Evolutionary conservation across 2,797 vertebrate species (phyloP).

Genomic region (Gadopsis bispinosus): DNA sequence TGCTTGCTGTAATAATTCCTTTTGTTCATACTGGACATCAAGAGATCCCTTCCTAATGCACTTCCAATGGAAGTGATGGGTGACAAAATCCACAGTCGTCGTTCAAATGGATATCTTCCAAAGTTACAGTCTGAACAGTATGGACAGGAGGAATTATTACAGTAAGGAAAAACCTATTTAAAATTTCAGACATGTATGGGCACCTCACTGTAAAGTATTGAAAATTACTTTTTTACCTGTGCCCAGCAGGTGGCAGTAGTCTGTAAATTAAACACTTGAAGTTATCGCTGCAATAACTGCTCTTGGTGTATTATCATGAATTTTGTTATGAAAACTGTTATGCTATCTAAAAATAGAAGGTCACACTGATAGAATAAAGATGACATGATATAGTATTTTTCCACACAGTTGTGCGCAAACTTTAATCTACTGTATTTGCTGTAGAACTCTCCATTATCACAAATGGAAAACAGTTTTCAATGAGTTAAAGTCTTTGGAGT

Average conservation of each 20-base stretch:
- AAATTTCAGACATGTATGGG: background rate
- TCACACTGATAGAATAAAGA: background rate
- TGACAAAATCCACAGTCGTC: background rate
- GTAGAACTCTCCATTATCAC: background rate
- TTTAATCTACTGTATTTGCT: constrained; percentile 25
- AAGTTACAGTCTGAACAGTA: background rate
- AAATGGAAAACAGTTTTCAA: constrained; percentile 13
- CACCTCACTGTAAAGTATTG: background rate
- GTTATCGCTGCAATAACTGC: background rate
- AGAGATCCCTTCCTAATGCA: background rate
- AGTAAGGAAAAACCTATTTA: background rate
- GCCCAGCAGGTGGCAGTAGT: constrained; percentile 63
- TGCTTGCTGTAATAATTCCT: background rate
- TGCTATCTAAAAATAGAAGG: background rate
- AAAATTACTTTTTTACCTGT: constrained; percentile 21
- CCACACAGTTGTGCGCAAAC: background rate
- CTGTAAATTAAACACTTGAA: constrained; percentile 15
- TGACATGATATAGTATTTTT: background rate
- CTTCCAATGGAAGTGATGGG: no score
- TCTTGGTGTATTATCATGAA: background rate
- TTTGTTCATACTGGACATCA: background rate
- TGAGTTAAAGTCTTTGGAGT: background rate
- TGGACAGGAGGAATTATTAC: background rate
- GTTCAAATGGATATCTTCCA: background rate
- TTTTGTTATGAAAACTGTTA: background rate